Conservation (phyloP, 23 tunicate genomes). For the Oikopleura dioica region DNA sequence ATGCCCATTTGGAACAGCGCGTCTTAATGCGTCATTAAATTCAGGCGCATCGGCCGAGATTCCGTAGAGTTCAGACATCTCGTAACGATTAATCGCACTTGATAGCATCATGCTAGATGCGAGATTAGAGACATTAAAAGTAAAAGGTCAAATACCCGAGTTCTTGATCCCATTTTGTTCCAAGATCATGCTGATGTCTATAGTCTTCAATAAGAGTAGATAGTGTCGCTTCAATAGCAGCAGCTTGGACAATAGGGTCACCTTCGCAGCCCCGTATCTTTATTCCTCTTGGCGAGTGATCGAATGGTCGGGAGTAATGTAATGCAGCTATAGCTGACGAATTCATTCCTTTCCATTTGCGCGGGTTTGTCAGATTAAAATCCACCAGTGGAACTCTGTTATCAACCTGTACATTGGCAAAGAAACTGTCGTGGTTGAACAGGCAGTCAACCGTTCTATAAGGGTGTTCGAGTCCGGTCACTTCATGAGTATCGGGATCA, state of each 20-base stretch:
- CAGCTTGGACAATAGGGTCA: background rate
- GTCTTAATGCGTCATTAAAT: background rate
- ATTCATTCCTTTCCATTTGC: background rate
- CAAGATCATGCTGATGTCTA: background rate
- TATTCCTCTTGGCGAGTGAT: background rate
- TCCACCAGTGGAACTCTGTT: background rate
- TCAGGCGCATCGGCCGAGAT: background rate
- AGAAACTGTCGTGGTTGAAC: conserved; percentile 51
- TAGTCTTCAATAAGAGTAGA: background rate
- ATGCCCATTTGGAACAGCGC: conserved; percentile 4
- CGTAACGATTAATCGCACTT: background rate
- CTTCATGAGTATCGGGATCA: background rate
- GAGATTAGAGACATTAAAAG: no score
- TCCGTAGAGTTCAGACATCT: background rate
- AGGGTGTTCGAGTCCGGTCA: background rate
- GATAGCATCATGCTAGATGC: no score
- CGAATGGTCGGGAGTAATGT: background rate
- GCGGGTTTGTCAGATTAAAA: background rate
- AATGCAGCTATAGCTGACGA: background rate
- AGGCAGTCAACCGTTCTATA: conserved; percentile 28
- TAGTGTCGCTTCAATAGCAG: background rate
- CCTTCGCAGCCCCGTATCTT: background rate
- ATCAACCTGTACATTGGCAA: conserved; percentile 46
- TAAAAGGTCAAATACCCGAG: no score
- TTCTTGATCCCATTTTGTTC: background rate